These are phyloP conservation scores for Pogonus chalceus DNA, from an alignment of 1,140 invertebrate genomes.

Conservation along the genomic window DNA sequence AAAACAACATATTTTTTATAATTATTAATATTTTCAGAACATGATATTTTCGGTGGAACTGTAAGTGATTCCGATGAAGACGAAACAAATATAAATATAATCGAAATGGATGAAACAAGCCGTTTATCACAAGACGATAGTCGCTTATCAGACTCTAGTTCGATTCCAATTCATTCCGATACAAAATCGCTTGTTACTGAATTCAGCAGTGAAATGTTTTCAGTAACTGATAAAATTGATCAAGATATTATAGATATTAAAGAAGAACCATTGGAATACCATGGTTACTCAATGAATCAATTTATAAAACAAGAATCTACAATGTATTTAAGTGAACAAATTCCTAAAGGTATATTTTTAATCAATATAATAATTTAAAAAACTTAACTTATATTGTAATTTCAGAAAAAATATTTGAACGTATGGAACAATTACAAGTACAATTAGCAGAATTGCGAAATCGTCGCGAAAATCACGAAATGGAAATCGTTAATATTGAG, in stretches of 20 bases:
- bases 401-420: slow-evolving; percentile 41
- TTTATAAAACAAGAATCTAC: slow-evolving; percentile 27
- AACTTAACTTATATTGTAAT: slow-evolving; percentile 7
- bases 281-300: neutral
- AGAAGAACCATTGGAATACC: neutral
- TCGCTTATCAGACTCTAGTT: slow-evolving; percentile 62
- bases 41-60: slow-evolving; percentile 81
- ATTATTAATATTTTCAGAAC: slow-evolving; percentile 42
- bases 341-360: slow-evolving; percentile 29
- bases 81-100: slow-evolving; percentile 57
- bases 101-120: slow-evolving; percentile 71
- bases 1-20: slow-evolving; percentile 17
- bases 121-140: slow-evolving; percentile 64
- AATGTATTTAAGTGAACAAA: slow-evolving; percentile 12
- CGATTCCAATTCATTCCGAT: slow-evolving; percentile 41
- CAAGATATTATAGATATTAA: slow-evolving; percentile 2
- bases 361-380: neutral
- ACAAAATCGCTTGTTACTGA: slow-evolving; percentile 36
- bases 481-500: slow-evolving; percentile 76
- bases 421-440: slow-evolving; percentile 47
- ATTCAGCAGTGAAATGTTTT: slow-evolving; percentile 47
- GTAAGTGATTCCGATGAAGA: slow-evolving; percentile 76
- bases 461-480: slow-evolving; percentile 63
- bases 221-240: slow-evolving; percentile 24
- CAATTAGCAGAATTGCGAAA: slow-evolving; percentile 63